Percentiles rank a stretch among this genome's conserved stretches.
phyloP scores from a whole-genome alignment of 2,888 invertebrate genomes.

The Psylliodes chrysocephalus region DNA sequence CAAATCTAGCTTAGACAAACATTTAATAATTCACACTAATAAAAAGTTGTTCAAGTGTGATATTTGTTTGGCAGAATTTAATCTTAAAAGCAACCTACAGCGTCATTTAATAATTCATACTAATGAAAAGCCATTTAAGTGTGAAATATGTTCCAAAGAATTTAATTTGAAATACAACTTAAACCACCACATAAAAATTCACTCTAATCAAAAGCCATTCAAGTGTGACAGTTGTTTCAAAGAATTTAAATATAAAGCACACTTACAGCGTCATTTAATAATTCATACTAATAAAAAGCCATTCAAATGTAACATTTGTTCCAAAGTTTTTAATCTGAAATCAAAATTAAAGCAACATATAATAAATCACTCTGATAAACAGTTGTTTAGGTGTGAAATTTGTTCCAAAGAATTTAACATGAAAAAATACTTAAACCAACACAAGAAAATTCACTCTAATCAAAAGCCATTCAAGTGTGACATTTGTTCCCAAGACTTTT shows the following conservation, averaged over 20 bases:
- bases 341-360: conserved; percentile 5
- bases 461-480: background rate
- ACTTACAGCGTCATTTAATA: background rate
- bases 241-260: background rate
- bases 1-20: too few relatives aligned
- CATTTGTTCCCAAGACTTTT: too few relatives aligned
- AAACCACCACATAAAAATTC: background rate
- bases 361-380: background rate
- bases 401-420: background rate
- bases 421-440: background rate
- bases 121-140: conserved; percentile 5
- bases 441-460: background rate
- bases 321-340: background rate
- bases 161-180: background rate
- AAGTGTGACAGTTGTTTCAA: conserved; percentile 7
- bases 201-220: conserved; percentile 5
- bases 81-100: background rate
- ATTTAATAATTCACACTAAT: background rate
- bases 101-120: background rate
- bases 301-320: conserved; percentile 4
- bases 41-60: conserved; percentile 4
- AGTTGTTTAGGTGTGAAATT: background rate
- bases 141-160: background rate
- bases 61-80: conserved; percentile 3
- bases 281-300: conserved; percentile 11